Conservation (phyloP, 2,113 vertebrate species). For the Eublepharis macularius region DNA sequence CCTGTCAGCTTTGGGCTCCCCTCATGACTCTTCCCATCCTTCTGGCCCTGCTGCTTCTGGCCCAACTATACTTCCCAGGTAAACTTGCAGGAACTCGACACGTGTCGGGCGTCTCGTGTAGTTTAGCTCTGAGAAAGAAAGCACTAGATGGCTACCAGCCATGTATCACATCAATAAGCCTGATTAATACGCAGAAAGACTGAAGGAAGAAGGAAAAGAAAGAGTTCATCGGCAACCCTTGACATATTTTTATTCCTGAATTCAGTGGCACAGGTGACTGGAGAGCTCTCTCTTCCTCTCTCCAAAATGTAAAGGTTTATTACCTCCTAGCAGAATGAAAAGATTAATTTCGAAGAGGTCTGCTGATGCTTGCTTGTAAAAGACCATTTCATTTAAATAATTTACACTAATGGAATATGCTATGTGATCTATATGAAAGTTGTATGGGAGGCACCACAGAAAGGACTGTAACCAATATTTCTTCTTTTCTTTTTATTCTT, state of each 20-base stretch:
- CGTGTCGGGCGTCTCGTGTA: too few species aligned
- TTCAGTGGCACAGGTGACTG: slow-evolving; percentile 45
- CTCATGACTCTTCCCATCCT: too few species aligned
- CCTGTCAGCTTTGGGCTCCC: too few species aligned
- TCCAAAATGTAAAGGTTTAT: slow-evolving; percentile 66
- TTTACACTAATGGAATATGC: slow-evolving; percentile 68
- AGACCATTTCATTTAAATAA: slow-evolving; percentile 69
- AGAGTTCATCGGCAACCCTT: slow-evolving; percentile 5
- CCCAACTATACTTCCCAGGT: too few species aligned
- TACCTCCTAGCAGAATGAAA: slow-evolving; percentile 61
- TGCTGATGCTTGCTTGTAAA: slow-evolving; percentile 56
- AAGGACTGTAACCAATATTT: slow-evolving; percentile 20
- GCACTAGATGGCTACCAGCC: slow-evolving; percentile 42
- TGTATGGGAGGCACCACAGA: slow-evolving; percentile 4
- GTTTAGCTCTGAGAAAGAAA: slow-evolving; percentile 41
- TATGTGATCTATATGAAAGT: slow-evolving; percentile 24
- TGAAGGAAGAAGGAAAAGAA: not conserved
- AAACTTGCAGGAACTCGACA: too few species aligned
- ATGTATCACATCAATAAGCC: not conserved
- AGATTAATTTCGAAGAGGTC: slow-evolving; percentile 61
- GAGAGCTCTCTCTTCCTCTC: slow-evolving; percentile 6
- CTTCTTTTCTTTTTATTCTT: not conserved
- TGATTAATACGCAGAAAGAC: slow-evolving; percentile 51
- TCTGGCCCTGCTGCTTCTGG: too few species aligned
- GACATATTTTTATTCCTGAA: slow-evolving; percentile 57